phyloP scores from a whole-genome alignment of 1,140 invertebrate genomes.

The Cyclina sinensis region DNA sequence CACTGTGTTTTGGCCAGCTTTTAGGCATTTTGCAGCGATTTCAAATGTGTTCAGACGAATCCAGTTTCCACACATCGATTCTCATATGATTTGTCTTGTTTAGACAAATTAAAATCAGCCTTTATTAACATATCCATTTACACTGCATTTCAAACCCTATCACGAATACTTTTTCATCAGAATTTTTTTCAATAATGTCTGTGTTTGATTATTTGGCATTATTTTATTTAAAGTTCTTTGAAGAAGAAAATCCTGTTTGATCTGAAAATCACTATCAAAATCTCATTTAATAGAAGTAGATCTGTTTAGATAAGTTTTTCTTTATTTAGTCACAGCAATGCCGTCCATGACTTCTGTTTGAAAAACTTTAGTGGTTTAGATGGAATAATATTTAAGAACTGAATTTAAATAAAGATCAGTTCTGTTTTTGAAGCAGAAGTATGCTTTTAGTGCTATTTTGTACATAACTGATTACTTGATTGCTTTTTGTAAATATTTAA shows the following conservation, averaged over 20 bases:
- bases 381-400: no score
- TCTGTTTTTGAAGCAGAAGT: background rate
- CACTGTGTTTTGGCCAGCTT: background rate
- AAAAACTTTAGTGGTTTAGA: no score
- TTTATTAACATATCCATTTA: no score
- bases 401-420: background rate
- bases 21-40: background rate
- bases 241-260: no score
- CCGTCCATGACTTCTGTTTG: constrained; percentile 34
- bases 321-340: background rate
- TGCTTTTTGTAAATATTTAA: background rate
- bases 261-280: background rate
- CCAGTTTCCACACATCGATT: background rate
- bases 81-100: background rate
- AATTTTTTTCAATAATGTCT: no score
- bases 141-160: no score
- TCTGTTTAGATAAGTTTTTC: background rate
- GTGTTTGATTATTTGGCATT: no score
- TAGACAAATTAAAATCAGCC: no score
- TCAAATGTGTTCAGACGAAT: background rate
- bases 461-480: background rate
- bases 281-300: background rate
- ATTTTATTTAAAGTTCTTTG: no score
- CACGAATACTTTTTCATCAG: no score
- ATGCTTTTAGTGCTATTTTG: constrained; percentile 20